phyloP scores from a whole-genome alignment of 1,140 invertebrate species.

The Meloidogyne floridensis region DNA sequence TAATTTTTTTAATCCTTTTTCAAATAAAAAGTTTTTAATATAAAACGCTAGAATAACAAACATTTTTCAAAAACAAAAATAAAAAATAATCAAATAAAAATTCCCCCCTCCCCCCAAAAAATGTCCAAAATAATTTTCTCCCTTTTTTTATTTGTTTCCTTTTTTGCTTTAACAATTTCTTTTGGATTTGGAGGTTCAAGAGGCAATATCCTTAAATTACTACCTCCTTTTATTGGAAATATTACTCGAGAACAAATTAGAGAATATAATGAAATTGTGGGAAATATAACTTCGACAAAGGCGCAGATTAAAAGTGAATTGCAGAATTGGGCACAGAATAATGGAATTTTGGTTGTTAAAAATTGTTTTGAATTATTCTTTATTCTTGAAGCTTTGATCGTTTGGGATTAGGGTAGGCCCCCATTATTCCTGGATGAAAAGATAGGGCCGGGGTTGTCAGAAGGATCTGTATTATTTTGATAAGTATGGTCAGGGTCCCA shows the following conservation, averaged over 20 bases:
- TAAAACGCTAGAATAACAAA: background rate
- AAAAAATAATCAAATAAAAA: background rate
- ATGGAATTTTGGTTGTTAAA: conserved; percentile 12
- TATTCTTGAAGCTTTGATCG: background rate
- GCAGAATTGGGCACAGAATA: conserved; percentile 11
- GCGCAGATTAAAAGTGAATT: conserved; percentile 3
- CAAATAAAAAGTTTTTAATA: background rate
- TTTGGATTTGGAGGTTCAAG: background rate
- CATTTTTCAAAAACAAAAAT: background rate
- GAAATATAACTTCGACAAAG: conserved; percentile 10
- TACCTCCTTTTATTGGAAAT: conserved; percentile 19
- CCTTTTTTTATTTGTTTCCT: background rate
- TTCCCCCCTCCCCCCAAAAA: background rate
- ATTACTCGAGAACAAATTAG: background rate
- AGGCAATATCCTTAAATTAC: background rate
- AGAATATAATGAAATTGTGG: conserved; percentile 13
- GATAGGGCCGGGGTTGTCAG: too few species aligned
- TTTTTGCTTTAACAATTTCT: background rate
- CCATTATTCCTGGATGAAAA: too few species aligned
- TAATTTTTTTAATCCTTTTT: background rate
- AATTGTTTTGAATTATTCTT: too few species aligned
- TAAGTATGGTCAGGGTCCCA: too few species aligned
- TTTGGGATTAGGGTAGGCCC: background rate
- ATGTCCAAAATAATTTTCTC: background rate
- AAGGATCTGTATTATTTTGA: too few species aligned